Percentiles rank a stretch among this genome's conserved stretches.
Conservation (phyloP, 2,888 invertebrate genomes). For the Drosophila anomelani region DNA sequence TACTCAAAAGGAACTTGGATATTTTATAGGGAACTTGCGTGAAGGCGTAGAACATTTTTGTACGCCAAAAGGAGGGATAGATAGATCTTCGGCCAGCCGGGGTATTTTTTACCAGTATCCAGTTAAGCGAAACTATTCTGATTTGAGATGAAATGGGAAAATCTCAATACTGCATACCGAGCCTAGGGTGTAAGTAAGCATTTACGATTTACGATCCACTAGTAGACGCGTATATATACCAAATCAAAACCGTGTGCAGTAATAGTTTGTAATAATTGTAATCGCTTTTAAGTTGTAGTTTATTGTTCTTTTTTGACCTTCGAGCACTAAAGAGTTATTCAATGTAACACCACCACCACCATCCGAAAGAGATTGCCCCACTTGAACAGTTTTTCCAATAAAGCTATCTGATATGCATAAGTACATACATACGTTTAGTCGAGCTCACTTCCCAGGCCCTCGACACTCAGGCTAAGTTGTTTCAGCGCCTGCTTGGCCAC, state of each 20-base stretch:
- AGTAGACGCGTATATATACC: slow-evolving; percentile 56
- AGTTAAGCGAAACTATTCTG: slow-evolving; percentile 14
- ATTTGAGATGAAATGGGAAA: slow-evolving; percentile 25
- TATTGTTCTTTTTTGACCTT: slow-evolving; percentile 33
- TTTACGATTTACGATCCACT: slow-evolving; percentile 49
- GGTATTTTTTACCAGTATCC: slow-evolving; percentile 35
- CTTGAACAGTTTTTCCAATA: slow-evolving; percentile 35
- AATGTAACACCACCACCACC: slow-evolving; percentile 24
- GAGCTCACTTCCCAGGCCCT: slow-evolving; percentile 74
- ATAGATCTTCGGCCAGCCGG: slow-evolving; percentile 31
- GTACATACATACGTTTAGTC: slow-evolving; percentile 31
- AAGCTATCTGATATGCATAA: slow-evolving; percentile 51
- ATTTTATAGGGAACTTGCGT: slow-evolving; percentile 41
- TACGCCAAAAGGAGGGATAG: slow-evolving; percentile 10
- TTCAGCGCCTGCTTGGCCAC: slow-evolving; percentile 81
- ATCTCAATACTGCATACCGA: slow-evolving; percentile 34
- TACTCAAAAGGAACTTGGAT: slow-evolving; percentile 40
- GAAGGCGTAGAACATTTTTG: slow-evolving; percentile 29
- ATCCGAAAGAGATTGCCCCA: slow-evolving; percentile 15
- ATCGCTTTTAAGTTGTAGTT: slow-evolving; percentile 53
- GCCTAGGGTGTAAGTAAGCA: slow-evolving; percentile 46
- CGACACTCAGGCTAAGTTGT: slow-evolving; percentile 81
- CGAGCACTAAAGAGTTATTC: slow-evolving; percentile 14
- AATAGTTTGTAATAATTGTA: slow-evolving; percentile 56
- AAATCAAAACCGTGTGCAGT: slow-evolving; percentile 54